phyloP scores from a whole-genome alignment of 2,888 invertebrate species.

The Metellina segmentata region DNA sequence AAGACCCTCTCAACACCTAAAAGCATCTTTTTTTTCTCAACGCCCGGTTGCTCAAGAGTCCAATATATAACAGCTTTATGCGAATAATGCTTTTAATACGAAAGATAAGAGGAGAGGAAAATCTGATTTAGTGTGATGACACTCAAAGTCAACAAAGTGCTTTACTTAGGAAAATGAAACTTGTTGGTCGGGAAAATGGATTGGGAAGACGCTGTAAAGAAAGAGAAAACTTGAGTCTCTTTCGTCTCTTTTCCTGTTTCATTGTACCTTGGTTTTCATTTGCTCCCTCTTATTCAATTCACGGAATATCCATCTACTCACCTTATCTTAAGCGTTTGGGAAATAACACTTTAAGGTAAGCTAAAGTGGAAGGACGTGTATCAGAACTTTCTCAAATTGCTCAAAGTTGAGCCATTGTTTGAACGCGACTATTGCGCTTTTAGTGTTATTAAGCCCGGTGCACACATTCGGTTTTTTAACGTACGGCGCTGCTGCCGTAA shows the following conservation, averaged over 20 bases:
- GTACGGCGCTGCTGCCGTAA: no score
- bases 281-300: not conserved
- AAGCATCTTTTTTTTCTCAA: not conserved
- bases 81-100: not conserved
- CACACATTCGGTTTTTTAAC: no score
- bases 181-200: not conserved
- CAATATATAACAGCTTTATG: not conserved
- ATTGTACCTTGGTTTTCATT: not conserved
- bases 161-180: constrained; percentile 1
- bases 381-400: not conserved
- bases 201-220: not conserved
- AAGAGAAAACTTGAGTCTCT: not conserved
- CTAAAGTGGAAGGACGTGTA: not conserved
- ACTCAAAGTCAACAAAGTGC: not conserved
- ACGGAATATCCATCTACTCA: not conserved
- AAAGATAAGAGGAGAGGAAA: not conserved
- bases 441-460: not conserved
- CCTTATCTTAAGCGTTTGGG: not conserved
- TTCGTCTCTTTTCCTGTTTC: not conserved
- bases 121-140: not conserved
- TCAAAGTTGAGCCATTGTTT: not conserved
- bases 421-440: not conserved
- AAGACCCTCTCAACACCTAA: not conserved
- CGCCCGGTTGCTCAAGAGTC: not conserved
- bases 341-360: not conserved